Evolutionary conservation across 37 sponge, comb jelly and placozoan species (phyloP), one percentile per base, ranked within the genome.

Genomic region (Theonella swinhoei): DNA sequence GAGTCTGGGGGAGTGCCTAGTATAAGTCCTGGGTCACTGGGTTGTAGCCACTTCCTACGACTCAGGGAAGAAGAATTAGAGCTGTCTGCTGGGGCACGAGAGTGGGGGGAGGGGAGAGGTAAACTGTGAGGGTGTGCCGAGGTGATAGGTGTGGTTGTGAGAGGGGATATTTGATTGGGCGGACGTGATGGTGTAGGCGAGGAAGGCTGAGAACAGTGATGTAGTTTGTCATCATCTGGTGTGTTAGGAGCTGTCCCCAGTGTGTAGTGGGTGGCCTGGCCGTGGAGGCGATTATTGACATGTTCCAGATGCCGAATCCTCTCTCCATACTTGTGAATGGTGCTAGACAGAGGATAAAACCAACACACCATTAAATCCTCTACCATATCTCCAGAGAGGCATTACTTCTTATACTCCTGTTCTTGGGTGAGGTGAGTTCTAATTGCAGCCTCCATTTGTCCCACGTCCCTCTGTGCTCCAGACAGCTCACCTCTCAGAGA

Each of bases 41-140:
- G 72, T 40, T 88, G 82, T 31, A 88, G 78, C 88, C 88, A 88
- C 72, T 88, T 88, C 19, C 72, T 41, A 37, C 83, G 66, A 29
- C 71, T 76, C 8, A 88, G 76, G 17, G 75, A 37, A 43, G 29
- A 47, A 7, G 54, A 47, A 17, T 47, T 47, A 17, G 54, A 47
- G 54, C 11, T 17, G 14, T 47, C 54, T 7, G 54, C 30, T 68
- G 69, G 69, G 9, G 30, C 9, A 31, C 20, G 34, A 33, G 30
- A 31, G 69, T 5, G 69, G 69, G 69, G 1, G 69, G 30, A 32
- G 33, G 34, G 30, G 69, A 4, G 69, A 31, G 34, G 33, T n/a
- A n/a, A n/a, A 68, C 11, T 47, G 54, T 47, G 69, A 33, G 69
- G 34, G 30, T 20, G 20, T 33, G 34, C 54, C 11, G 54, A 47